phyloP scores from a whole-genome alignment of 1,140 invertebrate genomes.

The Drosophila arizonae region DNA sequence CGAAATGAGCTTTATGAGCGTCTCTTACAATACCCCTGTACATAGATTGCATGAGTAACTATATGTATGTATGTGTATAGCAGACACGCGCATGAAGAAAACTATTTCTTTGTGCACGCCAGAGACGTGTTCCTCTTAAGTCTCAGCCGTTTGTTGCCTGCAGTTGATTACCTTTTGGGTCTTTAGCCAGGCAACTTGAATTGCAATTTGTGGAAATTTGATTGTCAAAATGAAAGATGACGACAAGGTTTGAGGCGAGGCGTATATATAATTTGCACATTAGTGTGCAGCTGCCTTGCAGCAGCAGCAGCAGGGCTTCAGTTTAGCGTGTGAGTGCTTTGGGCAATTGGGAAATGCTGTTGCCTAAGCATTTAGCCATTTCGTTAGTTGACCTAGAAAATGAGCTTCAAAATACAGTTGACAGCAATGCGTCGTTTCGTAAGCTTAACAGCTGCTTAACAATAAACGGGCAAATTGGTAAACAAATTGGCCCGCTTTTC shows the following conservation, averaged over 20 bases:
- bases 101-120: slow-evolving; percentile 6
- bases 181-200: slow-evolving; percentile 46
- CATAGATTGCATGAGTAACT: slow-evolving; percentile 1
- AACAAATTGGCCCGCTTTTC: slow-evolving; percentile 54
- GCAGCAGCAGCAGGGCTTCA: background rate
- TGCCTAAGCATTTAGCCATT: background rate
- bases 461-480: slow-evolving; percentile 41
- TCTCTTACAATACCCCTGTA: slow-evolving; percentile 9
- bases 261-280: slow-evolving; percentile 66
- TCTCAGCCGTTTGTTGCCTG: slow-evolving; percentile 3
- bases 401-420: slow-evolving; percentile 8
- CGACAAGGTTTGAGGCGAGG: slow-evolving; percentile 8
- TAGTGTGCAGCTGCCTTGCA: slow-evolving; percentile 49
- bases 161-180: slow-evolving; percentile 31
- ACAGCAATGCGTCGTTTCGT: slow-evolving; percentile 49
- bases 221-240: slow-evolving; percentile 60
- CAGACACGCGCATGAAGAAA: slow-evolving; percentile 7
- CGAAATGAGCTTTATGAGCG: slow-evolving; percentile 42
- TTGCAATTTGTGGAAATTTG: slow-evolving; percentile 66
- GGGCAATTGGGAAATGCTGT: slow-evolving; percentile 25
- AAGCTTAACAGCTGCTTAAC: slow-evolving; percentile 26
- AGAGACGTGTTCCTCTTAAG: background rate
- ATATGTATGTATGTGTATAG: background rate
- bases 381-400: slow-evolving; percentile 65
- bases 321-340: background rate